Evolutionary conservation across 2,888 invertebrate species (phyloP), one percentile per base, ranked within the genome.

Genomic region (Sesia apiformis): DNA sequence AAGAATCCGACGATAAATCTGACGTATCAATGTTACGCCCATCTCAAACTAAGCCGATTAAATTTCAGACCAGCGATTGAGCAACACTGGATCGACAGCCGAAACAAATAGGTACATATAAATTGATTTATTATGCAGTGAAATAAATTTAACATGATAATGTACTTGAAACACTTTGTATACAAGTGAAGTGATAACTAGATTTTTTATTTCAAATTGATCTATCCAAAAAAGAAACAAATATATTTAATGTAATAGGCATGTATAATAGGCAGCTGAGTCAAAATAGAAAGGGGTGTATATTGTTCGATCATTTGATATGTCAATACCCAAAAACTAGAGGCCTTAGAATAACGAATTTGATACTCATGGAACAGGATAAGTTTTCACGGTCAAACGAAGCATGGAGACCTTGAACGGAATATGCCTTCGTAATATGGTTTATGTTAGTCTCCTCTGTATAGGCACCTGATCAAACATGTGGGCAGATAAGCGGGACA

Each of bases 391-490:
- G 84, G 84, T 78, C 84, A 82, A 77, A 70, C 57, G 60, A 69
- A 68, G 66, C 61, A 56, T 53, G 38, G 59, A 70, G 78, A 74
- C 84, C 86, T 86, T 85, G 86, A 74, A 62, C 65, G 66, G 55
- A 58, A 61, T 61, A 64, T 67, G 60, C 63, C 60, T 62, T 60
- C 62, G 66, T 75, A 69, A 71, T 71, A 74, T 74, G 72, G 73
- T 70, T 74, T 68, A 73, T 70, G 68, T 78, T 74, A 71, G 76
- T 72, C 72, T 76, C 70, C 73, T 73, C 64, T 59, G 63, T 62
- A 67, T 66, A 66, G 72, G 75, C 89, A 89, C 88, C 89, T 88
- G 88, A 86, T 85, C 82, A 89, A 89, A 89, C 82, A 89, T 76
- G 74, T 76, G 81, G 78, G 74, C 66, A 76, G 88, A 88, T 87